Evolutionary conservation across 2,113 vertebrate species (phyloP).

Genomic region (Misgurnus mizolepis): DNA sequence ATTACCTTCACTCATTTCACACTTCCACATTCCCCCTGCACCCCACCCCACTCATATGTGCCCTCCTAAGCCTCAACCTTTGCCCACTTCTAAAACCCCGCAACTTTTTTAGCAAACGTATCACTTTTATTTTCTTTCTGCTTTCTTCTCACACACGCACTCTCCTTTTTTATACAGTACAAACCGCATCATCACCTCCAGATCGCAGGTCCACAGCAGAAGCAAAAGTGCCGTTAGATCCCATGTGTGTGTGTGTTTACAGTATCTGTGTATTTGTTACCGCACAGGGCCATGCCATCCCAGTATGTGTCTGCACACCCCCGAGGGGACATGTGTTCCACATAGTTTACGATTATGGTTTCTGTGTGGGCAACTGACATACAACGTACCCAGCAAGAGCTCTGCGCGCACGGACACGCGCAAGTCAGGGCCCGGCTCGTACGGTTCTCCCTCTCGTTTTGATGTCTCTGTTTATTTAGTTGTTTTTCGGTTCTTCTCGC

Average conservation of each 20-base stretch:
- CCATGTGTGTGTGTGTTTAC: conserved; percentile 36
- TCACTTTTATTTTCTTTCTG: not conserved
- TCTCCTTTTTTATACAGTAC: not conserved
- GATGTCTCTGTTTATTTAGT: conserved; percentile 49
- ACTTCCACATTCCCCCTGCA: too few species aligned
- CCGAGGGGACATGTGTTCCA: conserved; percentile 36
- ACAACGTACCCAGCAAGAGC: not conserved
- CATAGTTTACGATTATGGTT: conserved; percentile 34
- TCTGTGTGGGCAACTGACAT: conserved; percentile 19
- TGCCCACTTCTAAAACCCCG: not conserved
- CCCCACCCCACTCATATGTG: too few species aligned
- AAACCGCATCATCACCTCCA: conserved; percentile 19
- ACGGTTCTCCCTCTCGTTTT: conserved; percentile 25
- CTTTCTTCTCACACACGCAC: not conserved
- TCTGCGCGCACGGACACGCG: conserved; percentile 5
- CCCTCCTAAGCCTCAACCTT: too few species aligned
- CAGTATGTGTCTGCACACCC: conserved; percentile 15
- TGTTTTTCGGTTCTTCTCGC: conserved; percentile 35
- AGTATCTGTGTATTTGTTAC: conserved; percentile 8
- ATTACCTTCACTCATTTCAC: too few species aligned
- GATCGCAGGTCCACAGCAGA: conserved; percentile 16
- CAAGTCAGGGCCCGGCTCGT: not conserved
- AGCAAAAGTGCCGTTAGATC: conserved; percentile 17
- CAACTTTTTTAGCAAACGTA: not conserved
- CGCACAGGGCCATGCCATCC: not conserved